Base-by-base conservation (phyloP, 1,140 invertebrate species). In the Babylonia areolata region DNA sequence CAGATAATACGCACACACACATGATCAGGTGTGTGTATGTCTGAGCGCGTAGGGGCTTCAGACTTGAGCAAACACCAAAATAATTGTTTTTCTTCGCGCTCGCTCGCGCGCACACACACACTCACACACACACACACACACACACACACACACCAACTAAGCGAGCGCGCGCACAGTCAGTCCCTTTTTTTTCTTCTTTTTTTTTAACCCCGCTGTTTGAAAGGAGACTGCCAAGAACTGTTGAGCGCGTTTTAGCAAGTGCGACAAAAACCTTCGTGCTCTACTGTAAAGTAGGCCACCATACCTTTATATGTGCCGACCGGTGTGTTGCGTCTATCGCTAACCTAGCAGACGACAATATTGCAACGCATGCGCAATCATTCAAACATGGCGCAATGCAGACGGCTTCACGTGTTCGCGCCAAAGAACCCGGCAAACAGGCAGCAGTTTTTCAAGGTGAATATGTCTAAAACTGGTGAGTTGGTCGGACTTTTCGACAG, bases 341-440 rank as follows among this genome's bases (percentile, higher is more conserved):
- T n/a, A 31, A 31, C 23, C 17, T 77, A 77, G 75, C 75, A 77
- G 75, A 77, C 75, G 75, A 77, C 71, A 73, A 77, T 37, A 77
- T 42, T 77, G 75, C 75, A 77, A 77, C 75, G 75, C 75, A 77
- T 77, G 75, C 75, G 75, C 75, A 77, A 77, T 77, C 35, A 40
- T 77, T 77, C 75, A 77, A 77, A 77, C 37, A 77, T 77, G 75
- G 75, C 75, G 75, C 37, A 77, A 40, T 42, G 37, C 35, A 77
- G 75, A 77, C 75, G 15, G 75, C 35, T 77, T 77, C 75, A 77
- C 75, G 75, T 77, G 75, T 77, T 77, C 37, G 75, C 75, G 75
- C 75, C 75, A 77, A 77, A 40, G 35, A 77, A 40, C 15, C 75
- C 75, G 75, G 75, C 37, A 31, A 20, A 77, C 0, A 40, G 5